Percentiles rank a stretch among this genome's conserved stretches.
phyloP scores from a whole-genome alignment of 2,797 vertebrate species.

The Chelonia mydas region DNA sequence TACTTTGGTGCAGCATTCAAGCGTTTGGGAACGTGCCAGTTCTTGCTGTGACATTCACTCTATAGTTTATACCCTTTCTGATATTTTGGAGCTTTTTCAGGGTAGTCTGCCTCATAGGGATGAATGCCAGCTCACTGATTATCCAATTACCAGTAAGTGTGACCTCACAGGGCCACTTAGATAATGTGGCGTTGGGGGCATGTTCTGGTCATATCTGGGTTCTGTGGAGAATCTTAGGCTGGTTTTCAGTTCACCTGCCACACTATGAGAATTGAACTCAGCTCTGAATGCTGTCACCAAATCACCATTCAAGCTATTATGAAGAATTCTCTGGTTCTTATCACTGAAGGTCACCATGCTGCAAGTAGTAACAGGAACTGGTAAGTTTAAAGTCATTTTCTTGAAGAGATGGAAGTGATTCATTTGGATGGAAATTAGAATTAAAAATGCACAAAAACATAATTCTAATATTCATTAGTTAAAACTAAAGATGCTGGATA shows the following conservation, averaged over 20 bases:
- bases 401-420: not conserved
- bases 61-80: not conserved
- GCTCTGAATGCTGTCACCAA: too few species aligned
- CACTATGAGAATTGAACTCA: too few species aligned
- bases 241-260: too few species aligned
- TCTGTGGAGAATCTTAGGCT: too few species aligned
- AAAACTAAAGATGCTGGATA: not conserved
- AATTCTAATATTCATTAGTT: not conserved
- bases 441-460: not conserved
- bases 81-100: not conserved
- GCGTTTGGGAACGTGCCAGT: not conserved
- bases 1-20: not conserved
- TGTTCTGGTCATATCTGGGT: too few species aligned
- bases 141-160: not conserved
- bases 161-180: not conserved
- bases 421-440: not conserved
- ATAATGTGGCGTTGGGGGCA: not conserved
- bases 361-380: too few species aligned
- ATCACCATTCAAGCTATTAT: too few species aligned
- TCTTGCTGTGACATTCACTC: not conserved
- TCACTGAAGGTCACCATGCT: too few species aligned
- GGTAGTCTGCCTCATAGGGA: not conserved
- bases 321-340: too few species aligned
- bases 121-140: not conserved
- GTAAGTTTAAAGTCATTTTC: not conserved